These are phyloP conservation scores for Pangasius macronema DNA, from an alignment of 2,797 vertebrate species.

Conservation along the genomic window DNA sequence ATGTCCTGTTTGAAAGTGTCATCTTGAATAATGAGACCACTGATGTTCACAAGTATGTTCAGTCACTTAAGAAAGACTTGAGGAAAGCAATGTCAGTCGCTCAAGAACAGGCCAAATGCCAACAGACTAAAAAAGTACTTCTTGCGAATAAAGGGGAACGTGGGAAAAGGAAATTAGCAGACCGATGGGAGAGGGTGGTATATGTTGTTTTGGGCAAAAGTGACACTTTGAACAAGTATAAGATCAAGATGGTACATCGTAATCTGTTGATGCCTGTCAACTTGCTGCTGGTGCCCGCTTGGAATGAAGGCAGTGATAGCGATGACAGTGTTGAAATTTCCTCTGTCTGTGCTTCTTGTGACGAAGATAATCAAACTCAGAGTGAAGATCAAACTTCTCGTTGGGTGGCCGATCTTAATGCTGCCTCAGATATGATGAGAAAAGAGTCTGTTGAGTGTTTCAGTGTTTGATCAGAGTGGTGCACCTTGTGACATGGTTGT, in stretches of 20 bases:
- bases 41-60: background rate
- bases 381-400: background rate
- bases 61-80: background rate
- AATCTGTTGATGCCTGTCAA: conserved; percentile 48
- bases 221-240: background rate
- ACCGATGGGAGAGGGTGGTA: background rate
- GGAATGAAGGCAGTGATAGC: background rate
- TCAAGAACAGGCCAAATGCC: background rate
- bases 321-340: background rate
- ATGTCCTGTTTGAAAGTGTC: conserved; percentile 30
- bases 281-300: conserved; percentile 40
- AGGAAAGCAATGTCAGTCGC: background rate
- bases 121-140: background rate
- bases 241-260: background rate
- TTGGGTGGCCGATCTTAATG: background rate
- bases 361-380: background rate
- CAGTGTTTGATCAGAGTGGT: background rate
- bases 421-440: background rate
- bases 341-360: background rate
- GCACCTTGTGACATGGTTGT: background rate
- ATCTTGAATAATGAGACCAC: background rate
- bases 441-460: background rate
- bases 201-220: background rate
- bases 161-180: background rate
- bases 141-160: background rate